phyloP scores from a whole-genome alignment of 2,113 vertebrate species.

The Gymnocephalus cernua region DNA sequence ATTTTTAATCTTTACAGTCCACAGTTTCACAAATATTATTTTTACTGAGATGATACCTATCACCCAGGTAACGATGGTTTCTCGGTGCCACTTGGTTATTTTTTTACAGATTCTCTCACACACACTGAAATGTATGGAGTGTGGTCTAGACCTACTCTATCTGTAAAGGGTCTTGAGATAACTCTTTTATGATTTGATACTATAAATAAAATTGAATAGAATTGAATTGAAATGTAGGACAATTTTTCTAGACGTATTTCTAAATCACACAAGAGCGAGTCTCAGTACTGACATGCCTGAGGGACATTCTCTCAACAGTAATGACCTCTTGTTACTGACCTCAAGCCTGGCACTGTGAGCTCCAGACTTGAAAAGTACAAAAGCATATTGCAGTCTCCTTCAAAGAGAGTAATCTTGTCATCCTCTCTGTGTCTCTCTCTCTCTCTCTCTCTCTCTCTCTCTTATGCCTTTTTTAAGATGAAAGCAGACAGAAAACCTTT shows the following conservation, averaged over 20 bases:
- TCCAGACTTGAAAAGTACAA: constrained; percentile 54
- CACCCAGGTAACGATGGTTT: constrained; percentile 23
- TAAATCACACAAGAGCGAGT: constrained; percentile 23
- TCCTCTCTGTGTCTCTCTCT: not conserved
- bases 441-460: constrained; percentile 6
- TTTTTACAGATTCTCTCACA: constrained; percentile 17
- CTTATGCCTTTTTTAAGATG: constrained; percentile 51
- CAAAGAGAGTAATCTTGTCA: constrained; percentile 22
- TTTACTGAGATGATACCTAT: constrained; percentile 11
- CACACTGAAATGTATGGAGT: constrained; percentile 1
- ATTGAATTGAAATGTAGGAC: constrained; percentile 9
- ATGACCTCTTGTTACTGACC: constrained; percentile 59
- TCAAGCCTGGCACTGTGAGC: constrained; percentile 30
- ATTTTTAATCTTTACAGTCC: constrained; percentile 33
- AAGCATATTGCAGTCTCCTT: constrained; percentile 44
- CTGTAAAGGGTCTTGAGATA: too few relatives aligned
- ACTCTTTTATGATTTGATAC: too few relatives aligned
- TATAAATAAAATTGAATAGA: too few relatives aligned
- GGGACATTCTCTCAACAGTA: constrained; percentile 32
- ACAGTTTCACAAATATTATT: constrained; percentile 14
- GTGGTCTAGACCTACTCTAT: too few relatives aligned
- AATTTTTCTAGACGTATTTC: constrained; percentile 4
- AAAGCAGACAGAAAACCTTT: constrained; percentile 62
- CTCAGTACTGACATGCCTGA: constrained; percentile 7
- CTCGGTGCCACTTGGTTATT: constrained; percentile 4